These are phyloP conservation scores for Brachymystax lenok DNA, from an alignment of 2,797 vertebrate genomes.

Conservation along the genomic window DNA sequence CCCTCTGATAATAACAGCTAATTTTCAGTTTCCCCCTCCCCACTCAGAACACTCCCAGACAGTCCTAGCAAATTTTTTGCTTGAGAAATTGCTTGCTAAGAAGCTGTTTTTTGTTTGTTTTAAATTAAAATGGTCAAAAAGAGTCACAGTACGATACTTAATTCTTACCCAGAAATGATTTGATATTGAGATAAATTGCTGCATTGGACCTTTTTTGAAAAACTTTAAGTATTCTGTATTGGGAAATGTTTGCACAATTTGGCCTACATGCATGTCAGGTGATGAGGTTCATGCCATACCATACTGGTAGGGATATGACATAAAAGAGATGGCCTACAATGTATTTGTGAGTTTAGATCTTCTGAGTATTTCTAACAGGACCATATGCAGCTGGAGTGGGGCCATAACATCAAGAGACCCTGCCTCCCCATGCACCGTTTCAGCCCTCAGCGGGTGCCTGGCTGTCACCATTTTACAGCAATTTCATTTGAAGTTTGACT, in stretches of 20 bases:
- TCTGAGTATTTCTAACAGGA: background rate
- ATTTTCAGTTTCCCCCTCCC: too few relatives aligned
- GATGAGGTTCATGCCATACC: background rate
- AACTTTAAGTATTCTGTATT: background rate
- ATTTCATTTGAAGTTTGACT: constrained; percentile 58
- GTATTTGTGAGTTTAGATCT: background rate
- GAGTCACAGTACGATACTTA: too few relatives aligned
- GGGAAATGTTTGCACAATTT: background rate
- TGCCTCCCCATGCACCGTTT: background rate
- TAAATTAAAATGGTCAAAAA: too few relatives aligned
- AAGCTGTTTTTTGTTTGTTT: too few relatives aligned
- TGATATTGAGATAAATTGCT: too few relatives aligned
- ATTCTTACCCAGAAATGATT: too few relatives aligned
- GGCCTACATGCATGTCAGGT: background rate
- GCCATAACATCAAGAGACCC: background rate
- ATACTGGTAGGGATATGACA: background rate
- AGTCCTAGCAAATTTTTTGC: too few relatives aligned
- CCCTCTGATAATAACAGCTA: too few relatives aligned
- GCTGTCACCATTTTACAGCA: constrained; percentile 49
- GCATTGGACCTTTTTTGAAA: too few relatives aligned
- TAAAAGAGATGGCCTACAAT: background rate
- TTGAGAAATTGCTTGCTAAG: too few relatives aligned
- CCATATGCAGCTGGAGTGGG: background rate
- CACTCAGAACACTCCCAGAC: too few relatives aligned
- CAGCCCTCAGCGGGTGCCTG: constrained; percentile 23